Percentiles rank a stretch among this genome's conserved stretches.
Evolutionary conservation across 2,888 invertebrate genomes (phyloP).

Genomic region (Acanthosepion pharaonis): DNA sequence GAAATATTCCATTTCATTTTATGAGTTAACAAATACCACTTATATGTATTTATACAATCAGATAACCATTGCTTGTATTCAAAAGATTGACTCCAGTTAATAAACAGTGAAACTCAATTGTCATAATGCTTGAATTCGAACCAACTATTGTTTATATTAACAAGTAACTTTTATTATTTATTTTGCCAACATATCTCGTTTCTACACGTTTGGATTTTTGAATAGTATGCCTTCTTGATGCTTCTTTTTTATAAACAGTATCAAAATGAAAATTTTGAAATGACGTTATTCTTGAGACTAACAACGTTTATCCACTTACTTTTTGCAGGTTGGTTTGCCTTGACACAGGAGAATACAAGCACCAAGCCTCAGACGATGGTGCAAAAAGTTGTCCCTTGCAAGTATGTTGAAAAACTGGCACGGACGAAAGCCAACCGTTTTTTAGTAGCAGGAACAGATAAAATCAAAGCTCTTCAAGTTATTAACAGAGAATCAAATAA

Average conservation of each 20-base stretch:
- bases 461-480: conserved; percentile 58
- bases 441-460: conserved; percentile 62
- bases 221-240: too few species aligned
- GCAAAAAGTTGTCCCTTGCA: conserved; percentile 59
- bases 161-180: too few species aligned
- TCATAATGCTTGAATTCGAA: too few species aligned
- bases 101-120: too few species aligned
- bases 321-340: conserved; percentile 67
- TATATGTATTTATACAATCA: too few species aligned
- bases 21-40: too few species aligned
- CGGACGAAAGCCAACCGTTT: conserved; percentile 61
- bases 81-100: too few species aligned
- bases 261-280: not conserved
- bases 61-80: too few species aligned
- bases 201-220: too few species aligned
- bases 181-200: too few species aligned
- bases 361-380: conserved; percentile 54
- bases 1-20: too few species aligned
- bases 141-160: too few species aligned
- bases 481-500: conserved; percentile 52
- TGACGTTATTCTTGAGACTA: not conserved
- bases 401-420: conserved; percentile 58
- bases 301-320: not conserved
- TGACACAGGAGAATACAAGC: conserved; percentile 57
- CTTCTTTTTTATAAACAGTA: not conserved